phyloP scores from a whole-genome alignment of 2,888 invertebrate species.

The Polydrusus tereticollis region DNA sequence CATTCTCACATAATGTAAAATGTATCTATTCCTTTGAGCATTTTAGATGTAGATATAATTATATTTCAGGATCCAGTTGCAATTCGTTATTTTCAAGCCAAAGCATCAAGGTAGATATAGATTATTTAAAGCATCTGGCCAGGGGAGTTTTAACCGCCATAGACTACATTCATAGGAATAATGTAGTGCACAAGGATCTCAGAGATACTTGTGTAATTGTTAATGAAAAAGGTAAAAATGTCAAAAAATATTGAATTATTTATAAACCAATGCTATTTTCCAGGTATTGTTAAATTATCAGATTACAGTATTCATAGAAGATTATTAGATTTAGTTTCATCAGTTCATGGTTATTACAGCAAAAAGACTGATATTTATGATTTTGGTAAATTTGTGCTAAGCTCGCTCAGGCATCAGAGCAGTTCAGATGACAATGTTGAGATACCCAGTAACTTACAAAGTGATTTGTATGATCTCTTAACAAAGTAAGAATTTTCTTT shows the following conservation, averaged over 20 bases:
- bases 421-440: slow-evolving; percentile 68
- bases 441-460: slow-evolving; percentile 72
- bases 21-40: too few relatives aligned
- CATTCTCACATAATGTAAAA: too few relatives aligned
- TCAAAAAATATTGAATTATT: background rate
- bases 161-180: slow-evolving; percentile 83
- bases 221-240: slow-evolving; percentile 72
- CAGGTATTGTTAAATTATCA: slow-evolving; percentile 72
- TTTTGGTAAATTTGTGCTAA: slow-evolving; percentile 78
- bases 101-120: slow-evolving; percentile 69
- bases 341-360: slow-evolving; percentile 65
- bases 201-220: slow-evolving; percentile 81
- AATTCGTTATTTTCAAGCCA: slow-evolving; percentile 69
- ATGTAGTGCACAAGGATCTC: slow-evolving; percentile 87
- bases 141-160: slow-evolving; percentile 81
- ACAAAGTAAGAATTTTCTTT: slow-evolving; percentile 77
- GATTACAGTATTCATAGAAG: slow-evolving; percentile 81
- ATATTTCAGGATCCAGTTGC: slow-evolving; percentile 59
- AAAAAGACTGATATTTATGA: slow-evolving; percentile 83
- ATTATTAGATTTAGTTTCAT: slow-evolving; percentile 70
- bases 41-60: too few relatives aligned
- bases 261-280: slow-evolving; percentile 47
- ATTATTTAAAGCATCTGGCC: slow-evolving; percentile 76
- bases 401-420: slow-evolving; percentile 72
- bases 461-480: slow-evolving; percentile 80